Conservation (phyloP, 1,140 invertebrate genomes). For the Pogonomyrmex barbatus region DNA sequence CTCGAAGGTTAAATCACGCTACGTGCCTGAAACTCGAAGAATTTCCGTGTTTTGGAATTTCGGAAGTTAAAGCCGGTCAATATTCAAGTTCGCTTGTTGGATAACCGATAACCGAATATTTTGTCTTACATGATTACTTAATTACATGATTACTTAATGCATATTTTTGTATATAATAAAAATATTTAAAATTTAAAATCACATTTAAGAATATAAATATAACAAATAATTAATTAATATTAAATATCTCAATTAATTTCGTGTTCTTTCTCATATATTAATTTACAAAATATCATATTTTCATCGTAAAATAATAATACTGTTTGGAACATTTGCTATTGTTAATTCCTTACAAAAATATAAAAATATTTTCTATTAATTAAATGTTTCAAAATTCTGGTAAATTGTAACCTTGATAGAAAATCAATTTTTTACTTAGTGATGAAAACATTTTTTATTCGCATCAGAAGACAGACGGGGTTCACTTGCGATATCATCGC, state of each 20-base stretch:
- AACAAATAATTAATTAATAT: not conserved
- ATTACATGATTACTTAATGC: not conserved
- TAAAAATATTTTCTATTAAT: not conserved
- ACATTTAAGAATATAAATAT: not conserved
- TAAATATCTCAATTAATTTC: not conserved
- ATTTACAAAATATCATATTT: conserved; percentile 10
- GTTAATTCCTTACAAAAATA: not conserved
- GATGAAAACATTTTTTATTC: conserved; percentile 24
- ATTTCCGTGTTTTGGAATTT: conserved; percentile 29
- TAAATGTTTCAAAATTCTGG: not conserved
- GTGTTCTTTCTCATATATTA: not conserved
- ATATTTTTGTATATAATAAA: no score
- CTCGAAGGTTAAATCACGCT: conserved; percentile 16
- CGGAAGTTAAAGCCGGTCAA: not conserved
- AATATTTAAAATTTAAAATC: not conserved
- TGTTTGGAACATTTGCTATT: not conserved
- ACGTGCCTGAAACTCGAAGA: conserved; percentile 10
- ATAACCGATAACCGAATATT: not conserved
- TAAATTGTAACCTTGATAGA: not conserved
- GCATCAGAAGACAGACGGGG: conserved; percentile 7
- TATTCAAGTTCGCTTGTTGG: not conserved
- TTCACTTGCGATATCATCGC: conserved; percentile 26
- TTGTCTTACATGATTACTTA: not conserved
- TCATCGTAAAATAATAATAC: not conserved
- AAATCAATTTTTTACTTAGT: conserved; percentile 16